Percentiles rank a stretch among this genome's conserved stretches.
Conservation (phyloP, 2,113 vertebrate species). For the Catharus fuscescens region DNA sequence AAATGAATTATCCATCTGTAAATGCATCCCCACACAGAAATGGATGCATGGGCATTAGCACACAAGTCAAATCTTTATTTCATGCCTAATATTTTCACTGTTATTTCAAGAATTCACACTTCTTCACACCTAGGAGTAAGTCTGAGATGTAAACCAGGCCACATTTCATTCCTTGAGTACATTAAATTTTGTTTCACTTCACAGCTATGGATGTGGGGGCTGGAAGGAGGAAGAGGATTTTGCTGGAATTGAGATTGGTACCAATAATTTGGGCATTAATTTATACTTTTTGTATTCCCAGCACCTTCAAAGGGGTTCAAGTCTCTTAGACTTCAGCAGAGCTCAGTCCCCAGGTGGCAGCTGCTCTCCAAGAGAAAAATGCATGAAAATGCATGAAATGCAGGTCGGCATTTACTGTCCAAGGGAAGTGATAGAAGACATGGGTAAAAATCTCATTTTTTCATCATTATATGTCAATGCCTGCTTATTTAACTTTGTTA, state of each 20-base stretch:
- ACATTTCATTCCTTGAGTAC: background rate
- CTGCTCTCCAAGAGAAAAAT: background rate
- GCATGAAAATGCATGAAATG: background rate
- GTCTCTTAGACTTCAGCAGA: background rate
- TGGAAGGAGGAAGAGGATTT: background rate
- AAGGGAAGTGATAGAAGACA: background rate
- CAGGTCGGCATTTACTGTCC: background rate
- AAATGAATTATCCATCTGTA: background rate
- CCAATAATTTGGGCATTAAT: background rate
- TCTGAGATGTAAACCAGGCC: background rate
- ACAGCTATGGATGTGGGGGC: rapidly evolving
- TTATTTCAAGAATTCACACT: background rate
- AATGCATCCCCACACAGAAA: background rate
- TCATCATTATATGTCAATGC: background rate
- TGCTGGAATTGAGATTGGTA: background rate
- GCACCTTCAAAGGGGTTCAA: background rate
- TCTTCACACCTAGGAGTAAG: background rate
- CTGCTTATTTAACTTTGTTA: background rate
- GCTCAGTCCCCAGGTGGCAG: background rate
- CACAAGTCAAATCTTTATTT: rapidly evolving
- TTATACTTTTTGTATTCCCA: background rate
- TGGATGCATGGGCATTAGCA: rapidly evolving
- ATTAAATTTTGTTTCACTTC: background rate
- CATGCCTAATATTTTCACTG: background rate
- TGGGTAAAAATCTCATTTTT: background rate